Percentiles rank a stretch among this genome's conserved stretches.
These are phyloP conservation scores for Sapajus apella DNA, from an alignment of 2,113 vertebrate genomes.

Conservation along the genomic window DNA sequence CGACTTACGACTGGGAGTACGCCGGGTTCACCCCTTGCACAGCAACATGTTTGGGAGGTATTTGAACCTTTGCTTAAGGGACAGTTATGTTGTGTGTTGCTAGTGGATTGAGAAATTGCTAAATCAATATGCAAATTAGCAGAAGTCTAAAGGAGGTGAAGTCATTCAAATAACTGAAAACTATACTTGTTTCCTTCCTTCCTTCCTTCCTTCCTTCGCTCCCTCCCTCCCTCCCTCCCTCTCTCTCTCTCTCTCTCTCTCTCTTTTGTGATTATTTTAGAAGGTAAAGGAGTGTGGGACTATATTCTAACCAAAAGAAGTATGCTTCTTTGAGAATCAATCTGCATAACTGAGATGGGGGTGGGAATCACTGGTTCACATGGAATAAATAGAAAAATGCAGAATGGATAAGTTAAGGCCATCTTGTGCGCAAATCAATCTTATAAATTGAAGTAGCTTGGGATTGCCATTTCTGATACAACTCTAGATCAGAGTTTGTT, in stretches of 20 bases:
- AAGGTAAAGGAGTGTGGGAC: not conserved
- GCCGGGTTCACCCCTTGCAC: constrained; percentile 91
- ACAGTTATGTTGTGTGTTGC: not conserved
- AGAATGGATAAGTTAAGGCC: not conserved
- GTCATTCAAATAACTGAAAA: not conserved
- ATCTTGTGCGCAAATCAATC: not conserved
- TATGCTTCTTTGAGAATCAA: not conserved
- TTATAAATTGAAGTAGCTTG: not conserved
- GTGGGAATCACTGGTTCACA: not conserved
- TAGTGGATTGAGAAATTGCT: not conserved
- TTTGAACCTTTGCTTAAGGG: not conserved
- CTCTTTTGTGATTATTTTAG: not conserved
- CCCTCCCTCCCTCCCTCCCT: too few species aligned
- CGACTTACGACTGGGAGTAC: constrained; percentile 91
- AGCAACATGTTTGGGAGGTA: constrained; percentile 90
- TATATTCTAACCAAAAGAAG: not conserved
- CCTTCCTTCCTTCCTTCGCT: too few species aligned
- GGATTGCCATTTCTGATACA: not conserved
- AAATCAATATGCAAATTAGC: not conserved
- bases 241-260: not conserved
- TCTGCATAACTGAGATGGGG: not conserved
- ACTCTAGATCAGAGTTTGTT: not conserved
- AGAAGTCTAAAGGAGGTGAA: not conserved
- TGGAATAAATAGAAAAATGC: not conserved
- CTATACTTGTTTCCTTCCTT: not conserved